A percentile compares a stretch with the other conserved stretches of the same genome.
These are phyloP conservation scores for Gymnoscelis rufifasciata DNA, from an alignment of 2,888 invertebrate species.

Conservation along the genomic window DNA sequence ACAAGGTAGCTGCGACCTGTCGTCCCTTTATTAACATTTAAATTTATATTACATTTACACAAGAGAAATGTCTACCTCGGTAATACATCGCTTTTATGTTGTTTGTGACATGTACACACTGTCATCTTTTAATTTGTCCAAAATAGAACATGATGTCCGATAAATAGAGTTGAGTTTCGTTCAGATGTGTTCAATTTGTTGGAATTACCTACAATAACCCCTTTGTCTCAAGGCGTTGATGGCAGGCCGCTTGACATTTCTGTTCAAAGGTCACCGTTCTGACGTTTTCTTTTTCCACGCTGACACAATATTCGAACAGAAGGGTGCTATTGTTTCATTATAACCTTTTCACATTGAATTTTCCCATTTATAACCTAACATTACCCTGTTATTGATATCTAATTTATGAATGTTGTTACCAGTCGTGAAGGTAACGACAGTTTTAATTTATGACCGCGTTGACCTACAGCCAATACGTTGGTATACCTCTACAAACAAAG, in stretches of 20 bases:
- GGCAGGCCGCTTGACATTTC: constrained; percentile 68
- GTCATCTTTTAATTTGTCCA: constrained; percentile 29
- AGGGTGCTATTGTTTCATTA: constrained; percentile 60
- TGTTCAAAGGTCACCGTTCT: constrained; percentile 71
- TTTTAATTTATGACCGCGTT: constrained; percentile 23
- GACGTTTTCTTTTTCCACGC: constrained; percentile 67
- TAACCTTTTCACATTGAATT: constrained; percentile 27
- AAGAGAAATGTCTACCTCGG: constrained; percentile 56
- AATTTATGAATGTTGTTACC: constrained; percentile 18
- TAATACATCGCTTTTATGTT: constrained; percentile 54
- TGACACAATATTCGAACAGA: constrained; percentile 61
- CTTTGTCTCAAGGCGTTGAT: constrained; percentile 74
- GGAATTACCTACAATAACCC: constrained; percentile 54
- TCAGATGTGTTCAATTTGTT: constrained; percentile 31
- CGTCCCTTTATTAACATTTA: constrained; percentile 65
- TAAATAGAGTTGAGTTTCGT: constrained; percentile 52
- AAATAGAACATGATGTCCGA: constrained; percentile 43
- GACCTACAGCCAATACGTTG: constrained; percentile 19
- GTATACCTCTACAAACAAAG: constrained; percentile 21
- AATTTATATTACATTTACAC: constrained; percentile 60
- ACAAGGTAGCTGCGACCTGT: constrained; percentile 52
- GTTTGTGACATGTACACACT: constrained; percentile 50
- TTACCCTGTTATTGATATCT: constrained; percentile 9
- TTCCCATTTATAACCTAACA: constrained; percentile 15
- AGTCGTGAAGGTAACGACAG: constrained; percentile 16